Evolutionary conservation across 2,113 vertebrate species (phyloP), one percentile per base, ranked within the genome.

Genomic region (Pampusana beccarii): DNA sequence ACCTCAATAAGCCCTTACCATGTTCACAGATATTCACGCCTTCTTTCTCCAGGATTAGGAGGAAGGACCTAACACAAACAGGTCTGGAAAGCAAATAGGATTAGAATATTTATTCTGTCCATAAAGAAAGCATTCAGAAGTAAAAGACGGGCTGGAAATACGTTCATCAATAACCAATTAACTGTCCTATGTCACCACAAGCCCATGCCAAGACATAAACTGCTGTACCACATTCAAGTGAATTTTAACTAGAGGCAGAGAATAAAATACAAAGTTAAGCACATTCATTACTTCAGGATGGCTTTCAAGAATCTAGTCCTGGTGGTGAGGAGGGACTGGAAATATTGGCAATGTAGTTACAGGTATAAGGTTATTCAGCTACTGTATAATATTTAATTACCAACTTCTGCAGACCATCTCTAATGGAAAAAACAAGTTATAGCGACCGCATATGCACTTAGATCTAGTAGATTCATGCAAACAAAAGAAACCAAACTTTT

Each of bases 1-100:
- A 36, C 11, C 20, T 74, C 36, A 71, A 18, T 38, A 65, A 58
- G 14, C 16, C 44, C 97, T 96, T 96, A 98, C 98, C 98, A 98
- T 98, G 29, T 77, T 97, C 54, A 70, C 77, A 77, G 46, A 57
- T 90, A 62, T 79, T 90, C 78, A 74, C 38, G 13, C 62, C 2
- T 62, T 71, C 33, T 87, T 53, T 92, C 71, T 86, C 74, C 77
- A 84, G 90, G 67, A 23, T 70, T 2, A 57, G 38, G 71, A 86
- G 16, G 36, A 46, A 29, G 19, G 2, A 13, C 66, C 60, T 56
- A 88, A 51, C n/a, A 91, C 34, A 44, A 67, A 31, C 16, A 81
- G 64, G 42, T 79, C 97, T 78, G 65, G 61, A 88, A 95, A 83
- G 65, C n/a, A 95, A 96, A 92, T 3, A 93, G 24, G 54, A 69